phyloP scores from a whole-genome alignment of 1,140 invertebrate species.

The Orussus abietinus region DNA sequence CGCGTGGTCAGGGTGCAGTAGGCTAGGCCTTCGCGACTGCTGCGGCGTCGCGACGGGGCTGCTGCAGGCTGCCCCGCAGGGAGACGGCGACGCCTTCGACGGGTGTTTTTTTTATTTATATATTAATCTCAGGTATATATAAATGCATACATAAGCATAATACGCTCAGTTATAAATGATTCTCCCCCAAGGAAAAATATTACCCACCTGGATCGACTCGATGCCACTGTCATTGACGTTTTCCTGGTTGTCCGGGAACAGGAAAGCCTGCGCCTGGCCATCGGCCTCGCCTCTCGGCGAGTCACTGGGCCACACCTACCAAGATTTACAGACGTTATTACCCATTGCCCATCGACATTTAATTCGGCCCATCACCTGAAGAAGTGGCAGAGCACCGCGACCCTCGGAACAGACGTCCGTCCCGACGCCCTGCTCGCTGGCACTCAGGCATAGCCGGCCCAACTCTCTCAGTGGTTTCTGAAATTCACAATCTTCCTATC shows the following conservation, averaged over 20 bases:
- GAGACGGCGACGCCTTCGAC: conserved; percentile 61
- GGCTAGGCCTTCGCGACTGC: conserved; percentile 56
- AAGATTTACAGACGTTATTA: too few relatives aligned
- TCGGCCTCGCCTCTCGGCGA: conserved; percentile 66
- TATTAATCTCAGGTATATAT: not conserved
- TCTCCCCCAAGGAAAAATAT: conserved; percentile 5
- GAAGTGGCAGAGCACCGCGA: conserved; percentile 53
- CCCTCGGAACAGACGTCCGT: conserved; percentile 39
- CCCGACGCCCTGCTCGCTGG: conserved; percentile 41
- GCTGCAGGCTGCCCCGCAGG: conserved; percentile 42
- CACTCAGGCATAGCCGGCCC: conserved; percentile 55
- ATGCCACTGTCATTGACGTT: conserved; percentile 57
- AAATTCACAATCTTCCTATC: conserved; percentile 18
- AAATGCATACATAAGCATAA: not conserved
- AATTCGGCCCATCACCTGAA: too few relatives aligned
- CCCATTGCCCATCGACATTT: too few relatives aligned
- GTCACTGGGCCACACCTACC: conserved; percentile 66
- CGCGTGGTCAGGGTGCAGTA: conserved; percentile 68
- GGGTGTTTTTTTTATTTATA: not conserved
- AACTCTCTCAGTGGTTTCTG: conserved; percentile 60
- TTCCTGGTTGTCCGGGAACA: conserved; percentile 55
- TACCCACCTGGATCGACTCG: conserved; percentile 64
- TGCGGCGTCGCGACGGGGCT: conserved; percentile 46
- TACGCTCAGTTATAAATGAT: not conserved
- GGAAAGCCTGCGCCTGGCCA: conserved; percentile 64